Evolutionary conservation across 2,113 vertebrate species (phyloP), one percentile per base, ranked within the genome.

Genomic region (Lycocorax pyrrhopterus): DNA sequence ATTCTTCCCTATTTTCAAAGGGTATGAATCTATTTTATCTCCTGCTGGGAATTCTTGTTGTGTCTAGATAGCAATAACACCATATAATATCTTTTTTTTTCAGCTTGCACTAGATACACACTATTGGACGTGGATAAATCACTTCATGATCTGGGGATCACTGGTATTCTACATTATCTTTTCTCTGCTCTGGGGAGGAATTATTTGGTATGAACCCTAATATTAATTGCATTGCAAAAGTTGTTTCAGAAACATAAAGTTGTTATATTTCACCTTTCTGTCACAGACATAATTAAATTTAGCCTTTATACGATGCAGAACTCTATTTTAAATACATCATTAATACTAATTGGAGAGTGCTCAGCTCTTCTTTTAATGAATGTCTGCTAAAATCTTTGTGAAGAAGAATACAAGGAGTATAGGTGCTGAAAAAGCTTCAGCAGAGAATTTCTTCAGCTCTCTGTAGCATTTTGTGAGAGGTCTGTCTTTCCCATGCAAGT

Each of bases 61-160:
- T 5, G 12, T 27, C 46, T 39, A 9, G 43, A 49, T 53, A 55
- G 43, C 76, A 59, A 22, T 87, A 64, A 71, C 8, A 44, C 37
- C 21, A 15, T 43, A 46, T 37, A 19, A 26, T 47, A 16, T 72
- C 3, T 68, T 39, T 26, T 55, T 84, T 63, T 92, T 96, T 27
- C 44, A 99, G 99, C 97, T 99, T 93, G 99, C 98, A n/a, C 97
- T 99, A 52, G 99, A 99, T 94, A 99, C 99, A 14, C 99, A 99
- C 86, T 99, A 99, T 97, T 99, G 99, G 99, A 99, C 99, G 0
- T 99, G 99, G 99, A 99, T 99, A 97, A 99, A 99, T 97, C 99
- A 99, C 86, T 99, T 99, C 71, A 98, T 99, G 84, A 99, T 99
- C 96, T 99, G 99, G 99, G 99, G 99, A 47, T 99, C 99, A 2